Evolutionary conservation across 1,140 invertebrate species (phyloP), one percentile per base, ranked within the genome.

Genomic region (Propsilocerus akamusi): DNA sequence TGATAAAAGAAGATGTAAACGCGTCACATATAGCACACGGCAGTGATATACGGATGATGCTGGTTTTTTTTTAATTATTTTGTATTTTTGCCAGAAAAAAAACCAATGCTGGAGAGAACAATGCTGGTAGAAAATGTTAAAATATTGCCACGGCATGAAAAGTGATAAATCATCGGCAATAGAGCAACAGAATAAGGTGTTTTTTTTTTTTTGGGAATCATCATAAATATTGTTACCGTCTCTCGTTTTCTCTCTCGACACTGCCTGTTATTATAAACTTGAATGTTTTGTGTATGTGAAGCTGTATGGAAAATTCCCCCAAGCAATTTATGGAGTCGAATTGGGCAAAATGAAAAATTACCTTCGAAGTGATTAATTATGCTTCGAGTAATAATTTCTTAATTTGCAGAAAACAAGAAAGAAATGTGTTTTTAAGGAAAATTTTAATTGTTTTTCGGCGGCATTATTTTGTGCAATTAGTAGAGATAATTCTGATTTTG

Each of bases 321-420:
- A 30, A 30, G 34, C 34, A 37, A 37, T 10, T 37, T n/a, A 17
- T 14, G 11, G 20, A 7, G 14, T 3, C 7, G 7, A 37, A 37
- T 17, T 37, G 14, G n/a, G 20, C 34, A 37, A 14, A 37, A 37
- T 37, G 34, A 37, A 17, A 17, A 37, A 37, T 37, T 37, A 7
- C 11, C n/a, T 37, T 10, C 34, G 4, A 14, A 17, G 34, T n/a
- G n/a, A n/a, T n/a, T n/a, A n/a, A n/a, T n/a, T n/a, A n/a, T n/a
- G n/a, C n/a, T n/a, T n/a, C n/a, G n/a, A n/a, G 20, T 37, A 30
- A 30, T 30, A 37, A 37, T 37, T 37, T 37, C 34, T 37, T 37
- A 37, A 37, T 37, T 37, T 37, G 34, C 20, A 10, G 14, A n/a
- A 12, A 10, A 14, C n/a, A n/a, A n/a, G n/a, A n/a, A n/a, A n/a